A percentile compares a stretch with the other conserved stretches of the same genome.
Conservation (phyloP, 2,113 vertebrate species). For the Taxidea taxus region DNA sequence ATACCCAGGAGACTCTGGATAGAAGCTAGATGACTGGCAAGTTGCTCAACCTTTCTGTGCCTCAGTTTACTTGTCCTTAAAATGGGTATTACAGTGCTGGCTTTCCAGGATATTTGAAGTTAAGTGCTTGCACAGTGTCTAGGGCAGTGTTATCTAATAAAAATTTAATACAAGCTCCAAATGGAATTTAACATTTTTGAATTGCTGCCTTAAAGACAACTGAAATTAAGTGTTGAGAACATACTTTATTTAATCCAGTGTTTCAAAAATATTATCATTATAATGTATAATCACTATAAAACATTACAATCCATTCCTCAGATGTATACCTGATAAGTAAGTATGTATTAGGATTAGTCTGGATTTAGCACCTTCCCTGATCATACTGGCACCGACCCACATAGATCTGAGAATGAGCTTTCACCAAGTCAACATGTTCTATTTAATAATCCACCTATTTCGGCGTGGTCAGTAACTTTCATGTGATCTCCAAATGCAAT, state of each 20-base stretch:
- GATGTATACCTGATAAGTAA: too few species aligned
- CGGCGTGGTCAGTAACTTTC: background rate
- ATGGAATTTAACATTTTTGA: background rate
- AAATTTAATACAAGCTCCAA: background rate
- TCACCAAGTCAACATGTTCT: background rate
- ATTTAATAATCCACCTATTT: background rate
- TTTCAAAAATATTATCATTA: background rate
- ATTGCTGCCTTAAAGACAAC: background rate
- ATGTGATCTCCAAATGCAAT: background rate
- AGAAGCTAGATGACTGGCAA: background rate
- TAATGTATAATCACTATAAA: background rate
- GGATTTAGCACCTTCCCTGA: background rate
- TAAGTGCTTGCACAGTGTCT: background rate
- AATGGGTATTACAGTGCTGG: background rate
- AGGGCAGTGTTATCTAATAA: background rate
- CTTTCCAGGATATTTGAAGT: background rate
- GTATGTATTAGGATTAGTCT: background rate
- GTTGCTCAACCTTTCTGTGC: background rate
- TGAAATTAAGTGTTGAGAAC: background rate
- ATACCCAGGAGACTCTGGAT: background rate
- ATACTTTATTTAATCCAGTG: background rate
- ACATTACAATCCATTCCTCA: background rate
- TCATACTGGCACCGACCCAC: too few species aligned
- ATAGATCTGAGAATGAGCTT: background rate
- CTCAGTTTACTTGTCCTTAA: background rate